These are phyloP conservation scores for Halcyon chelicuti DNA, from an alignment of 2,797 vertebrate genomes.

Conservation along the genomic window DNA sequence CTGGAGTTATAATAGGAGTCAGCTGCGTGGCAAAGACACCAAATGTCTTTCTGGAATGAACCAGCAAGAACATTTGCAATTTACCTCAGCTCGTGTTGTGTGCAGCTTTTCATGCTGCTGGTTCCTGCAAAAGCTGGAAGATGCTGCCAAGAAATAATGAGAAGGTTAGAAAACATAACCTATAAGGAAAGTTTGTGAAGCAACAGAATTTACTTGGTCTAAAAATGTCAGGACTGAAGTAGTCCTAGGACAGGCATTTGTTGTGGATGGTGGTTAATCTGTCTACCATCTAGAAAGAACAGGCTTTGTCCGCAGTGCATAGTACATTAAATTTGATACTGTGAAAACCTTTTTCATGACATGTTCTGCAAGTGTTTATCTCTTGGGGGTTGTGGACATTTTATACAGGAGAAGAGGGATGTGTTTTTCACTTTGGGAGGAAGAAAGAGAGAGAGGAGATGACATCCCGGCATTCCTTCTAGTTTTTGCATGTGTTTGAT, in stretches of 20 bases:
- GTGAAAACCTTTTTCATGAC: background rate
- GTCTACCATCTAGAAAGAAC: background rate
- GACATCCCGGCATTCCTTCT: background rate
- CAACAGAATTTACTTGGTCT: background rate
- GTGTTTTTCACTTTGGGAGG: background rate
- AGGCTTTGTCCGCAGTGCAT: background rate
- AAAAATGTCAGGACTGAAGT: background rate
- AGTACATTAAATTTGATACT: background rate
- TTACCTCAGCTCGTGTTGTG: background rate
- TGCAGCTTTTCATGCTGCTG: background rate
- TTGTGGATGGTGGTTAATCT: background rate
- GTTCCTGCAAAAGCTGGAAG: background rate
- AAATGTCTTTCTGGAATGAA: constrained; percentile 18
- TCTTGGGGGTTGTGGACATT: background rate
- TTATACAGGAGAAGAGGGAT: background rate
- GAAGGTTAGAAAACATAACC: background rate
- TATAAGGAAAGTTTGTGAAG: background rate
- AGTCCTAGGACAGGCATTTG: background rate
- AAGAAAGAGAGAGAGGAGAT: background rate
- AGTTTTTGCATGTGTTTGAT: background rate
- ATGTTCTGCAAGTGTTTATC: background rate
- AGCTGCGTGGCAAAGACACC: background rate
- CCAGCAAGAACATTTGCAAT: background rate
- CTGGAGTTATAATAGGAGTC: background rate
- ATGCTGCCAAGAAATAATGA: background rate